Evolutionary conservation across 2,113 vertebrate species (phyloP).

Genomic region (Suncus etruscus): DNA sequence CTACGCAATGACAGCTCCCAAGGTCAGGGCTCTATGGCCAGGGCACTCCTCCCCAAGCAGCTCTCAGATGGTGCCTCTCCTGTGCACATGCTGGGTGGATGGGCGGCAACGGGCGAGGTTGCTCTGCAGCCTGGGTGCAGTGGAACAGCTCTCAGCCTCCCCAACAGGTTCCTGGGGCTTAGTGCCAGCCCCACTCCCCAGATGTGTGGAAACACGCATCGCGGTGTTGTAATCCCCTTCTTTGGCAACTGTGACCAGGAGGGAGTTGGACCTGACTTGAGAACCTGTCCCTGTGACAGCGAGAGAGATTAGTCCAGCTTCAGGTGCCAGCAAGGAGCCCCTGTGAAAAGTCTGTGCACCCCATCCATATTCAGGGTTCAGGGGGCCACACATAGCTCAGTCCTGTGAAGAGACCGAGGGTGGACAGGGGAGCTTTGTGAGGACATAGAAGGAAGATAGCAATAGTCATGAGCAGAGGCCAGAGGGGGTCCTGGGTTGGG

Average conservation of each 20-base stretch:
- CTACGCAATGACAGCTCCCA: background rate
- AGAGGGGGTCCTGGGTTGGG: rapidly evolving
- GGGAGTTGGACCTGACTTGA: background rate
- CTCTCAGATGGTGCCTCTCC: background rate
- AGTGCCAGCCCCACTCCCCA: slow-evolving; percentile 10
- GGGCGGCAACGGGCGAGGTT: background rate
- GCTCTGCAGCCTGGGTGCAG: too few species aligned
- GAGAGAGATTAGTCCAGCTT: background rate
- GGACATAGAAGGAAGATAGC: background rate
- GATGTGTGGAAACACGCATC: background rate
- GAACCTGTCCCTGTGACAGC: background rate
- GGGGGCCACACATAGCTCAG: background rate
- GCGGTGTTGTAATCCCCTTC: background rate
- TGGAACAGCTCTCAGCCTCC: slow-evolving; percentile 6
- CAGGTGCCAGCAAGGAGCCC: background rate
- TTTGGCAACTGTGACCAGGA: slow-evolving; percentile 39
- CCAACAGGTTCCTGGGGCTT: background rate
- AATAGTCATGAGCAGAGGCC: background rate
- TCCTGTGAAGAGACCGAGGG: background rate
- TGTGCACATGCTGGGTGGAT: rapidly evolving
- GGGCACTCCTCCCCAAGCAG: background rate
- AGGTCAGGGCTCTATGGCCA: too few species aligned
- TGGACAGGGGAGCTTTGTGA: background rate
- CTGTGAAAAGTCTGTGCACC: background rate
- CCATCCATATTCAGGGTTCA: rapidly evolving